Percentiles rank a stretch among this genome's conserved stretches.
These are phyloP conservation scores for Plumapathes pennacea DNA, from an alignment of 92 coral and sea anemone species.

Conservation along the genomic window DNA sequence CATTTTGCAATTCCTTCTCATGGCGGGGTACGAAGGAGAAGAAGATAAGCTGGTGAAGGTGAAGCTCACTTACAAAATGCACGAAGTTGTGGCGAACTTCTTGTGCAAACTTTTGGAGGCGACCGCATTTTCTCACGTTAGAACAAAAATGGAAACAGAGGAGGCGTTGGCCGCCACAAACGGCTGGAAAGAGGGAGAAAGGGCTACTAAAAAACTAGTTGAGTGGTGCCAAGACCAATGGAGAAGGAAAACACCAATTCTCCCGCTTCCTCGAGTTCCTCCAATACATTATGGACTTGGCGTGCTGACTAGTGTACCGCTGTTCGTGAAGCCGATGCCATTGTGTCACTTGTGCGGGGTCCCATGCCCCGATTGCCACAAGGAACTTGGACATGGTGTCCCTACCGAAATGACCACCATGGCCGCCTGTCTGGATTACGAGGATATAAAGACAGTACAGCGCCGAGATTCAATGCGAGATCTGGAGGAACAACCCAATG, in stretches of 20 bases:
- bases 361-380: slow-evolving; percentile 47
- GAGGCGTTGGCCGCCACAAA: slow-evolving; percentile 10
- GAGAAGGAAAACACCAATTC: slow-evolving; percentile 22
- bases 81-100: slow-evolving; percentile 44
- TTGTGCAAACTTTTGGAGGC: slow-evolving; percentile 21
- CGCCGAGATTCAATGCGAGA: too few relatives aligned
- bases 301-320: slow-evolving; percentile 6
- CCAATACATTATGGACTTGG: background rate
- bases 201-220: slow-evolving; percentile 8
- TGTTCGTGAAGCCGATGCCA: slow-evolving; percentile 30
- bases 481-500: too few relatives aligned
- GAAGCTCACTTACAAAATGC: slow-evolving; percentile 22
- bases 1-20: slow-evolving; percentile 23
- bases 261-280: background rate
- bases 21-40: slow-evolving; percentile 1
- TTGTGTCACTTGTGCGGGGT: slow-evolving; percentile 34
- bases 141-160: background rate
- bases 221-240: slow-evolving; percentile 62
- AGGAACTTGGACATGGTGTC: slow-evolving; percentile 16
- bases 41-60: background rate
- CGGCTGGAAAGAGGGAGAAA: slow-evolving; percentile 13
- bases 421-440: slow-evolving; percentile 2
- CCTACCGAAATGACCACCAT: slow-evolving; percentile 25
- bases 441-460: too few relatives aligned
- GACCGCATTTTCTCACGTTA: slow-evolving; percentile 10